Evolutionary conservation across 2,113 vertebrate genomes (phyloP), one percentile per base, ranked within the genome.

Genomic region (Hypocryptadius cinnamomeus): DNA sequence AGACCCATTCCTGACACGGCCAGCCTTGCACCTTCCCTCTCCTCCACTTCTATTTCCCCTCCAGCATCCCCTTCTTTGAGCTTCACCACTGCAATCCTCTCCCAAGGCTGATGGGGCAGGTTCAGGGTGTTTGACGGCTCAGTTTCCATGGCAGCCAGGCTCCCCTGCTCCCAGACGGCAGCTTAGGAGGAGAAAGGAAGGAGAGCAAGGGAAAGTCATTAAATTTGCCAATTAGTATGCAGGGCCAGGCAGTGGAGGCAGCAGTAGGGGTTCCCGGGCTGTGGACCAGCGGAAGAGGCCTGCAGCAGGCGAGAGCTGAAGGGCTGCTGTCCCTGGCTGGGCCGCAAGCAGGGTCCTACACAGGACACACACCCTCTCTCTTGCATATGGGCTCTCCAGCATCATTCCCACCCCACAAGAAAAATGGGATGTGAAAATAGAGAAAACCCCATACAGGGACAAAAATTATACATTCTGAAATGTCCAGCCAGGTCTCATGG

Each of bases 181-280:
- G 97, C 98, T 98, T 96, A 83, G 93, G 94, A 96, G 86, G 93
- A 95, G 86, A 79, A 74, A 51, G 87, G 84, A 96, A 94, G 65
- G 73, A 84, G 57, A 84, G 69, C 47, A 73, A 97, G 97, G 95
- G 97, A 98, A 98, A 98, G 98, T 98, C 98, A 98, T 98, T 98
- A 98, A 97, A 97, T 96, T 94, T 96, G 96, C 96, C 96, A 97
- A 98, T 99, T 99, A 99, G 98, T 98, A 99, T 99, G 98, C 98
- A 96, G 94, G 88, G 70, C 97, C 97, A 94, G 28, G 78, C 72
- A 81, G 87, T 47, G 2, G 50, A 50, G 83, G 54, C n/a, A 70
- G 81, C 5, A 4, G 54, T n/a, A 23, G 61, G 45, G 44, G 31
- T 45, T 68, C 56, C 54, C 20, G 27, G n/a, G 51, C 16, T 50